Evolutionary conservation across 2,888 invertebrate species (phyloP), one percentile per base, ranked within the genome.

Genomic region (Drosophila formosana): DNA sequence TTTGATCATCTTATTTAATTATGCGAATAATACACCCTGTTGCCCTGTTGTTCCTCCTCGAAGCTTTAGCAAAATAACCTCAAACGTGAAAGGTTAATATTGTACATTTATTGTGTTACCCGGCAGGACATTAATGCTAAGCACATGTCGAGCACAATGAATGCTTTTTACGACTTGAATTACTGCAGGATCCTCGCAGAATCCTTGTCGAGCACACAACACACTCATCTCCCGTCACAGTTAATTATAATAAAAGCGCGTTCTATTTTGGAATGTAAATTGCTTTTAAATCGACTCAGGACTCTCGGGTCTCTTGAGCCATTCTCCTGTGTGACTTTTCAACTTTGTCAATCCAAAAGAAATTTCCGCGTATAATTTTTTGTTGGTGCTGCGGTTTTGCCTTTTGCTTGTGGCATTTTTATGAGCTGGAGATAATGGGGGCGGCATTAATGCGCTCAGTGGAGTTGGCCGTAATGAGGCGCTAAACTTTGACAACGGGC

Each of bases 261-360:
- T 87, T 82, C 63, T 77, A 64, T 81, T 80, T 75, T 69, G 78
- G 74, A 82, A 89, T 85, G 78, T 75, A 89, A 86, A 86, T 89
- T 85, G 80, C 85, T 72, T 80, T 84, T 89, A 82, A 84, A 85
- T 78, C 76, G 73, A 62, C 69, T 70, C 65, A 43, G 18, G 18
- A 18, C 2, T 6, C 6, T 2, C 30, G 30, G 6, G 3, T 43
- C 18, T 43, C 4, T 45, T 23, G n/a, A 50, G 30, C 30, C 6
- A 30, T 46, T 45, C 3, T 28, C 52, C 47, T 47, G 3, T 25
- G 57, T 57, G 67, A 77, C 73, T 76, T 86, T 79, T 81, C 52
- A 83, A 78, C 83, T 83, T 69, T 75, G 72, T 71, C 85, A 68
- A 68, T 57, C 34, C 45, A 37, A 64, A 13, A n/a, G 72, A 49